phyloP scores from a whole-genome alignment of 1,140 invertebrate species.

The Macrobrachium rosenbergii region DNA sequence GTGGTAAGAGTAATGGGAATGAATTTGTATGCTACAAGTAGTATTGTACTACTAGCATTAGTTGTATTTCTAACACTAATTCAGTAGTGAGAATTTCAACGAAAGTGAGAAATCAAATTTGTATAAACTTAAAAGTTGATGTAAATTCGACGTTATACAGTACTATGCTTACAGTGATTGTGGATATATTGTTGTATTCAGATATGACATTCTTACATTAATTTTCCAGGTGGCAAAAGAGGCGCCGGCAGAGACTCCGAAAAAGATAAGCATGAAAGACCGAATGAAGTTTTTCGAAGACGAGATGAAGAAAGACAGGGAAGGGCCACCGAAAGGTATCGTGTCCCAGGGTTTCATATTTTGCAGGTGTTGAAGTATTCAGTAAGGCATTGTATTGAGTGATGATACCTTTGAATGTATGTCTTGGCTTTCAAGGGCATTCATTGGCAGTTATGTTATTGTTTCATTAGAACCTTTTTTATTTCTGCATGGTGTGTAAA shows the following conservation, averaged over 20 bases:
- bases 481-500: neutral
- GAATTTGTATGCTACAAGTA: no score
- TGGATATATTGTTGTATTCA: no score
- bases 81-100: no score
- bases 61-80: no score
- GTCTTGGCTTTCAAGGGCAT: neutral
- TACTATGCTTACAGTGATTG: no score
- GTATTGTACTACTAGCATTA: no score
- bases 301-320: constrained; percentile 80
- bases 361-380: no score
- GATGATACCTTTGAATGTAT: constrained; percentile 1
- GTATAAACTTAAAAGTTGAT: neutral
- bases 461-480: neutral
- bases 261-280: constrained; percentile 68
- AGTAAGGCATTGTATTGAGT: constrained; percentile 1
- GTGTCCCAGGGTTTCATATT: neutral
- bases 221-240: neutral
- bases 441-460: constrained; percentile 17
- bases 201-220: no score
- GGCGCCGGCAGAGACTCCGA: constrained; percentile 50
- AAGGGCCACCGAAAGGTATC: constrained; percentile 61
- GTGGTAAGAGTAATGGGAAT: no score
- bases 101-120: no score
- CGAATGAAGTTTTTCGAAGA: constrained; percentile 69
- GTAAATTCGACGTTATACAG: neutral